These are phyloP conservation scores for Piscicola geometra DNA, from an alignment of 2,888 invertebrate species.

Conservation along the genomic window DNA sequence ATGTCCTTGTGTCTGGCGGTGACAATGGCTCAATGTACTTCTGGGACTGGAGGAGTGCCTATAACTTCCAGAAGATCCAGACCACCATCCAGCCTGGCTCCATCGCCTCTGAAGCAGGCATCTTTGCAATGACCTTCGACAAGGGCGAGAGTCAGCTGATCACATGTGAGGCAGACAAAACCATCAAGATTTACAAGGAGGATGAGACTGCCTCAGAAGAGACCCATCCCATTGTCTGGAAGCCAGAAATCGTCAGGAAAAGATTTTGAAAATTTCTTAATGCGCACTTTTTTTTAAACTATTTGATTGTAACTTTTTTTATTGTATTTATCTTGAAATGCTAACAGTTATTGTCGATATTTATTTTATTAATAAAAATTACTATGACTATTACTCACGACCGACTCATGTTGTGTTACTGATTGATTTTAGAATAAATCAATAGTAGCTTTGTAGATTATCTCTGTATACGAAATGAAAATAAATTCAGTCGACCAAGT, in stretches of 20 bases:
- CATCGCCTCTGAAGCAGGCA: conserved; percentile 97
- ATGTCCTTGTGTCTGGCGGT: conserved; percentile 92
- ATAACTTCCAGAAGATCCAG: conserved; percentile 83
- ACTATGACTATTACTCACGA: too few relatives aligned
- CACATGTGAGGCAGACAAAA: conserved; percentile 96
- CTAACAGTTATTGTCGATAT: too few relatives aligned
- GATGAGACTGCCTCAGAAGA: conserved; percentile 94
- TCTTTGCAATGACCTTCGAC: conserved; percentile 92
- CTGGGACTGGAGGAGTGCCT: conserved; percentile 99
- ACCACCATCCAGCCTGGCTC: conserved; percentile 95
- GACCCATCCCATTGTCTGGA: conserved; percentile 92
- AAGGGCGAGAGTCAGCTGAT: conserved; percentile 88
- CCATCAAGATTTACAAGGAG: conserved; percentile 96
- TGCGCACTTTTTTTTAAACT: too few relatives aligned
- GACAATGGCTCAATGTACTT: conserved; percentile 95
- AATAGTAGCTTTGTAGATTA: too few relatives aligned
- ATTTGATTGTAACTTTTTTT: too few relatives aligned
- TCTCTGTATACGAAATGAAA: too few relatives aligned
- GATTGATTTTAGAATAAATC: too few relatives aligned
- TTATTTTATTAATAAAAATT: too few relatives aligned
- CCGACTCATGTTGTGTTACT: too few relatives aligned
- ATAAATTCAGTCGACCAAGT: too few relatives aligned
- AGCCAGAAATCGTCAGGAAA: conserved; percentile 72
- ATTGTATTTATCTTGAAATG: too few relatives aligned
- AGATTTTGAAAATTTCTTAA: conserved; percentile 18